Conservation (phyloP, 2,888 invertebrate genomes). For the Achlya flavicornis region DNA sequence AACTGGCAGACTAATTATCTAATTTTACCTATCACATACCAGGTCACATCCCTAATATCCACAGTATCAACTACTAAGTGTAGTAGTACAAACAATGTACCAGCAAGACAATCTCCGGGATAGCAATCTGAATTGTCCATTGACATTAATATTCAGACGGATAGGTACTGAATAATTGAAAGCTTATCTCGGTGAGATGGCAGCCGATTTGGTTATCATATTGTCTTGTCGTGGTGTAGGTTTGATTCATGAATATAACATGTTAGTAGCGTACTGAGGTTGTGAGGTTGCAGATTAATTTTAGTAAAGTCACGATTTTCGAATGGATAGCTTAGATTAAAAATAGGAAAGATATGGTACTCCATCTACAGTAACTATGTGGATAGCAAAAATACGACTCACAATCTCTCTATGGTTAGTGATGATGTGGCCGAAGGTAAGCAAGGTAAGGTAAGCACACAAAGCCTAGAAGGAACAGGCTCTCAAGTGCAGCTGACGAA, state of each 20-base stretch:
- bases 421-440: too few species aligned
- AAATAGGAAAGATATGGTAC: too few species aligned
- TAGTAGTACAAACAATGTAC: constrained; percentile 16
- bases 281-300: not conserved
- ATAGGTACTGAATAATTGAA: constrained; percentile 46
- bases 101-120: constrained; percentile 15
- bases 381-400: too few species aligned
- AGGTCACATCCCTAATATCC: too few species aligned
- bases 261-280: not conserved
- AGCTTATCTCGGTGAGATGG: constrained; percentile 37
- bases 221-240: constrained; percentile 12
- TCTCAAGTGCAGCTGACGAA: too few species aligned
- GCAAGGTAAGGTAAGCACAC: too few species aligned
- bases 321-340: too few species aligned
- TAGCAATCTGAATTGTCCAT: constrained; percentile 17
- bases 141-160: constrained; percentile 41
- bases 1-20: too few species aligned
- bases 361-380: too few species aligned
- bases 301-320: not conserved
- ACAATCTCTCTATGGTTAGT: too few species aligned
- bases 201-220: constrained; percentile 17
- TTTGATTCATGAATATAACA: not conserved
- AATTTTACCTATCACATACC: too few species aligned
- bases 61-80: constrained; percentile 1
- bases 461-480: too few species aligned